Evolutionary conservation across 2,113 vertebrate species (phyloP).

Genomic region (Hippocampus mohnikei): DNA sequence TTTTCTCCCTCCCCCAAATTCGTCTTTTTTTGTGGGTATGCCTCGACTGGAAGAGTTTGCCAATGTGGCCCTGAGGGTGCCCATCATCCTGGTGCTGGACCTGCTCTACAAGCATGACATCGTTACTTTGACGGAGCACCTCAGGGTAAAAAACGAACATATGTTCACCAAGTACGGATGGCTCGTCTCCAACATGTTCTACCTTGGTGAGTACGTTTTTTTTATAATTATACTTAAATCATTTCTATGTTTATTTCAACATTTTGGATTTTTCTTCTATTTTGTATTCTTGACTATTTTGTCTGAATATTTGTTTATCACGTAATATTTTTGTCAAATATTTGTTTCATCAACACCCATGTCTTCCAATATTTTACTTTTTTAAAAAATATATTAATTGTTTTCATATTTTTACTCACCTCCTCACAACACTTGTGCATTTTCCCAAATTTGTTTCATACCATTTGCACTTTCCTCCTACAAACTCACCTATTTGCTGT

Average conservation of each 20-base stretch:
- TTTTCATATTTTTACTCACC: not conserved
- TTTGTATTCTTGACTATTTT: not conserved
- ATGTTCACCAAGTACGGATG: slow-evolving; percentile 76
- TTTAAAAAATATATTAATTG: not conserved
- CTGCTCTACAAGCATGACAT: slow-evolving; percentile 81
- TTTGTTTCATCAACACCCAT: not conserved
- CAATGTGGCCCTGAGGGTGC: slow-evolving; percentile 79
- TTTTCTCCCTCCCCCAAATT: not conserved
- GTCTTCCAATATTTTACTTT: not conserved
- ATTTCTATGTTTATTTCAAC: not conserved
- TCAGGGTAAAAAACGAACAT: slow-evolving; percentile 72
- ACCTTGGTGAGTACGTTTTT: slow-evolving; percentile 67
- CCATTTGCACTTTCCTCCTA: no score
- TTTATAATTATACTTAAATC: no score
- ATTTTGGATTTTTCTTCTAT: not conserved
- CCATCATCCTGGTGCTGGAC: slow-evolving; percentile 77
- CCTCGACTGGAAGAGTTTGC: slow-evolving; percentile 75
- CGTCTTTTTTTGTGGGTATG: slow-evolving; percentile 54
- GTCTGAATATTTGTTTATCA: not conserved
- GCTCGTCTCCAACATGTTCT: slow-evolving; percentile 77
- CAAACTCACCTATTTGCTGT: no score
- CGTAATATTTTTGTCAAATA: not conserved
- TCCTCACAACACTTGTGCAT: no score
- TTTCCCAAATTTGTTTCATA: no score
- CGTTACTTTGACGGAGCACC: slow-evolving; percentile 71